phyloP scores from a whole-genome alignment of 2,113 vertebrate genomes.

The Zeus faber region DNA sequence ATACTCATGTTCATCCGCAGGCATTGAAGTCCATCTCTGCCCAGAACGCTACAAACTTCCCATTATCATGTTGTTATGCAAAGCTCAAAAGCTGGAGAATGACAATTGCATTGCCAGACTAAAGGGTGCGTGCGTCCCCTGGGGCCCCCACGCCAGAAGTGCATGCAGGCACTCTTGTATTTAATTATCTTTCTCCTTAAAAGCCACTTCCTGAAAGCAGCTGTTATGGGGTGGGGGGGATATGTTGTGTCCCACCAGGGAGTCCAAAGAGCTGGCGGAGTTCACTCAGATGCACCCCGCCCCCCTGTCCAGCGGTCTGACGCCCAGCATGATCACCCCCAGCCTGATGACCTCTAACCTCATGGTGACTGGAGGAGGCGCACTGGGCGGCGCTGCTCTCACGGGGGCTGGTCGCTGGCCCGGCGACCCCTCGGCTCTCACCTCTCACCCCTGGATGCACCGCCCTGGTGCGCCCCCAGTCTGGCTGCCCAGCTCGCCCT shows the following conservation, averaged over 20 bases:
- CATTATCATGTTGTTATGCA: too few species aligned
- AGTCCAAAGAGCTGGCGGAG: conserved; percentile 92
- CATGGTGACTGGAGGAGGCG: conserved; percentile 98
- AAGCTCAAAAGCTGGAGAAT: too few species aligned
- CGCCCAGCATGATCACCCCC: conserved; percentile 65
- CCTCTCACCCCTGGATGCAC: conserved; percentile 89
- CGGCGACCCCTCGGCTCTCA: conserved; percentile 86
- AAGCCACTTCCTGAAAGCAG: too few species aligned
- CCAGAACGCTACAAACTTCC: too few species aligned
- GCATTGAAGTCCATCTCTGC: too few species aligned
- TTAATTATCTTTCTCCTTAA: too few species aligned
- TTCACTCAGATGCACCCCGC: conserved; percentile 86
- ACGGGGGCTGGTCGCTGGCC: conserved; percentile 85
- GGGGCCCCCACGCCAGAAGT: too few species aligned
- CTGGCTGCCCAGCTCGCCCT: conserved; percentile 87
- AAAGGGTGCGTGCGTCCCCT: too few species aligned
- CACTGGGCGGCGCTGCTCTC: conserved; percentile 80
- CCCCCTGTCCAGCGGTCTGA: conserved; percentile 78
- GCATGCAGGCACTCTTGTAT: too few species aligned
- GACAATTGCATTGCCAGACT: too few species aligned
- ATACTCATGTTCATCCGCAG: too few species aligned
- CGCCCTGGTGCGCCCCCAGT: conserved; percentile 87
- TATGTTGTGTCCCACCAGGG: conserved; percentile 67
- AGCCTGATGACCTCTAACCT: conserved; percentile 88
- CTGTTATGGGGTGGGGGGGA: too few species aligned